Evolutionary conservation across 2,888 invertebrate genomes (phyloP).

Genomic region (Eueremaeus valkanovi): DNA sequence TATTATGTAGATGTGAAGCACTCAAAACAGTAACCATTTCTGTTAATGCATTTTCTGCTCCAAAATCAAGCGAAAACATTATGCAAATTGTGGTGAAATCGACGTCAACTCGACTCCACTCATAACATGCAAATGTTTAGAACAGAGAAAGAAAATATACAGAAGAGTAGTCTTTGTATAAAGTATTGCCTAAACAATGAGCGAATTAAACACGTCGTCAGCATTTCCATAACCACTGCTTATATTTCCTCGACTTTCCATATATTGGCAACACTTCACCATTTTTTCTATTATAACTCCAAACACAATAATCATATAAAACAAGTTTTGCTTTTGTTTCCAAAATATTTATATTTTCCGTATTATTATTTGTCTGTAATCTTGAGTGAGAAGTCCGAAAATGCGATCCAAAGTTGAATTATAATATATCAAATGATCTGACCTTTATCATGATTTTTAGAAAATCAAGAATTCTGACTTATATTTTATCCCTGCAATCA

Average conservation of each 20-base stretch:
- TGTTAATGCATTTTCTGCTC: constrained; percentile 19
- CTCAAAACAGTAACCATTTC: constrained; percentile 24
- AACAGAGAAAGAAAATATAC: constrained; percentile 12
- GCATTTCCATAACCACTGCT: constrained; percentile 9
- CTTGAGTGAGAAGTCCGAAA: too few relatives aligned
- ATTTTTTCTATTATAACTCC: too few relatives aligned
- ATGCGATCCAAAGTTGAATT: too few relatives aligned
- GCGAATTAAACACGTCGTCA: constrained; percentile 2
- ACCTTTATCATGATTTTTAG: too few relatives aligned
- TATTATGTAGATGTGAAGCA: constrained; percentile 21
- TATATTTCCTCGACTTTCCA: neutral
- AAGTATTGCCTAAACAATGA: neutral
- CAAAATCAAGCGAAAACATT: constrained; percentile 20
- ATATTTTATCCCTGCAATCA: too few relatives aligned
- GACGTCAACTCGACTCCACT: constrained; percentile 8
- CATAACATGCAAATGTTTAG: constrained; percentile 25
- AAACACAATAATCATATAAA: too few relatives aligned
- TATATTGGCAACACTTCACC: neutral
- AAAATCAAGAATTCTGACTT: too few relatives aligned
- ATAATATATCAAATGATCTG: too few relatives aligned
- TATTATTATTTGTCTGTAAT: too few relatives aligned
- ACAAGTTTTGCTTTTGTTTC: neutral
- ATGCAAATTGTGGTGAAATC: constrained; percentile 20
- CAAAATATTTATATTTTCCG: neutral
- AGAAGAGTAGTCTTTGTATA: too few relatives aligned